These are phyloP conservation scores for Theristicus caerulescens DNA, from an alignment of 2,113 vertebrate genomes.

Conservation along the genomic window DNA sequence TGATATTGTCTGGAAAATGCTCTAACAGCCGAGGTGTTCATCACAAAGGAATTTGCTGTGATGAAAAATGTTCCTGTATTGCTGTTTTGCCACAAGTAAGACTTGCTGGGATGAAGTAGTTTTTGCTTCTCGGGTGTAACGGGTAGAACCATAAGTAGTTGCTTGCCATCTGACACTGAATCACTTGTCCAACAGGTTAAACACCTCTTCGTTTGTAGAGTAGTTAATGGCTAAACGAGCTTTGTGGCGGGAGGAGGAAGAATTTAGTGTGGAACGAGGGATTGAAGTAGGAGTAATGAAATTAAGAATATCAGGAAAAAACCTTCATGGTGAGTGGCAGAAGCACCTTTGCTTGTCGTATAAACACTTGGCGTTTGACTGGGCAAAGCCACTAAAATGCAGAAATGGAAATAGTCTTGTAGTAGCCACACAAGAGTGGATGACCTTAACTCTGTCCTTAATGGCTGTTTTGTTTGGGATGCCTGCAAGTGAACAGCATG, in stretches of 20 bases:
- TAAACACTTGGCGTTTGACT: neutral
- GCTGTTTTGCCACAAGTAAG: neutral
- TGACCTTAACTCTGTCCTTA: neutral
- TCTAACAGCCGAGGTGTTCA: neutral
- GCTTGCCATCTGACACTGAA: neutral
- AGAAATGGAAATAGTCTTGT: neutral
- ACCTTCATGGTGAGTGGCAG: constrained; percentile 43
- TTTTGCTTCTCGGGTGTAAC: neutral
- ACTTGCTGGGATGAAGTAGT: neutral
- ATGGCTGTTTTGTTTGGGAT: neutral
- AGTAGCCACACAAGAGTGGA: neutral
- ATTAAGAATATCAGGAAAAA: constrained; percentile 11
- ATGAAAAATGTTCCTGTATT: neutral
- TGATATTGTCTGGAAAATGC: neutral
- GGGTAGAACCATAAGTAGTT: neutral
- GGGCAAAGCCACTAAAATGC: neutral
- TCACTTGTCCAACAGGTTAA: constrained; percentile 53
- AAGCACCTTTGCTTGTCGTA: constrained; percentile 23
- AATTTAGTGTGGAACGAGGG: constrained; percentile 54
- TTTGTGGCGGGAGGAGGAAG: constrained; percentile 48
- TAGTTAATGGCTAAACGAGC: constrained; percentile 33
- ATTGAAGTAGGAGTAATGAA: constrained; percentile 28
- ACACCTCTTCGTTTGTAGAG: constrained; percentile 7
- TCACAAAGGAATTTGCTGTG: rapidly evolving
- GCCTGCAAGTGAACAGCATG: neutral